Evolutionary conservation across 2,113 vertebrate species (phyloP).

Genomic region (Gnathochromis pfefferi): DNA sequence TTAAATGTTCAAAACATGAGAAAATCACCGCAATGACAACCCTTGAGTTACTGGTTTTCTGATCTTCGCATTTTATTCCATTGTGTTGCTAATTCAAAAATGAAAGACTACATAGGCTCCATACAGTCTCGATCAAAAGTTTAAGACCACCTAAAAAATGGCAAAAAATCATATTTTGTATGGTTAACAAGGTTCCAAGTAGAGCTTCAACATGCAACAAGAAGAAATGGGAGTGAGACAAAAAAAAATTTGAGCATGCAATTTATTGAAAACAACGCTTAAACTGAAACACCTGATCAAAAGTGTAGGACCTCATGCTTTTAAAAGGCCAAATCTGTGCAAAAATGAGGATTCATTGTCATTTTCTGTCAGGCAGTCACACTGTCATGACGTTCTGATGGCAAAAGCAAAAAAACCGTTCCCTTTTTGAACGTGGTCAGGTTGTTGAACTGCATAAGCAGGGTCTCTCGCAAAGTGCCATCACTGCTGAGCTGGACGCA

Average conservation of each 20-base stretch:
- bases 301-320: background rate
- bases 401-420: background rate
- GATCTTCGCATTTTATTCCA: background rate
- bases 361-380: background rate
- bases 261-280: background rate
- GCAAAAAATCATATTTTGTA: background rate
- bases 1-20: background rate
- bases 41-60: background rate
- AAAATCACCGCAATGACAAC: background rate
- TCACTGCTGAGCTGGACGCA: background rate
- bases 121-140: background rate
- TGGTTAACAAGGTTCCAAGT: background rate
- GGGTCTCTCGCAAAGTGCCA: accelerated
- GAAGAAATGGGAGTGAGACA: background rate
- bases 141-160: background rate
- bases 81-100: background rate
- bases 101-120: background rate
- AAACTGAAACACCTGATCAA: background rate
- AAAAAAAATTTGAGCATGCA: background rate
- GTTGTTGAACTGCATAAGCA: background rate
- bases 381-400: background rate
- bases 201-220: background rate
- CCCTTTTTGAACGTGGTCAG: background rate
- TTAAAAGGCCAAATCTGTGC: background rate
- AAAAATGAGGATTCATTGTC: background rate